phyloP scores from a whole-genome alignment of 2,113 vertebrate species.

The Syngnathus scovelli region DNA sequence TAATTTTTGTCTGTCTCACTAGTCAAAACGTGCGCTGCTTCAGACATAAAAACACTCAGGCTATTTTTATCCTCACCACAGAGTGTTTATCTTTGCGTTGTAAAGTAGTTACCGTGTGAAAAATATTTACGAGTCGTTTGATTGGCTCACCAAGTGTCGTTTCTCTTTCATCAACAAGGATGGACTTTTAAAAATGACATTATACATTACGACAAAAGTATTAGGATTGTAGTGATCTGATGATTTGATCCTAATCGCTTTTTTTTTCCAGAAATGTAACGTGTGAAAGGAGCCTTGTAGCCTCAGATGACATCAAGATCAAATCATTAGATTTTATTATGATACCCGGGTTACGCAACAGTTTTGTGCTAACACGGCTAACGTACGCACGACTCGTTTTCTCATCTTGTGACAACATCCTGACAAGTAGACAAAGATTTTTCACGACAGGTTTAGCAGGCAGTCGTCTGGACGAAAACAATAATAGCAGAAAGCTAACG shows the following conservation, averaged over 20 bases:
- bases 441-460: slow-evolving; percentile 12
- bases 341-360: background rate
- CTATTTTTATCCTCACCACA: background rate
- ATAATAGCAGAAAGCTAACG: slow-evolving; percentile 1
- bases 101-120: slow-evolving; percentile 6
- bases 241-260: background rate
- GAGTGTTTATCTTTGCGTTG: background rate
- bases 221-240: background rate
- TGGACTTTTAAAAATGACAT: background rate
- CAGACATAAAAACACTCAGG: background rate
- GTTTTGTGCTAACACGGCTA: too few species aligned
- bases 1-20: background rate
- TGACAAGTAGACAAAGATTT: background rate
- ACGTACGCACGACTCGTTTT: background rate
- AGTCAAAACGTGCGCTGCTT: background rate
- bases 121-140: slow-evolving; percentile 16
- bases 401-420: background rate
- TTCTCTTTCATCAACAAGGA: background rate
- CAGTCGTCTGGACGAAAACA: slow-evolving; percentile 9
- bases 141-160: background rate
- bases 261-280: background rate
- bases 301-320: background rate
- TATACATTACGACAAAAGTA: background rate
- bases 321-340: background rate
- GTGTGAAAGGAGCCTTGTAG: background rate